Conservation (phyloP, 2,113 vertebrate species). For the Thinocorus orbignyianus region DNA sequence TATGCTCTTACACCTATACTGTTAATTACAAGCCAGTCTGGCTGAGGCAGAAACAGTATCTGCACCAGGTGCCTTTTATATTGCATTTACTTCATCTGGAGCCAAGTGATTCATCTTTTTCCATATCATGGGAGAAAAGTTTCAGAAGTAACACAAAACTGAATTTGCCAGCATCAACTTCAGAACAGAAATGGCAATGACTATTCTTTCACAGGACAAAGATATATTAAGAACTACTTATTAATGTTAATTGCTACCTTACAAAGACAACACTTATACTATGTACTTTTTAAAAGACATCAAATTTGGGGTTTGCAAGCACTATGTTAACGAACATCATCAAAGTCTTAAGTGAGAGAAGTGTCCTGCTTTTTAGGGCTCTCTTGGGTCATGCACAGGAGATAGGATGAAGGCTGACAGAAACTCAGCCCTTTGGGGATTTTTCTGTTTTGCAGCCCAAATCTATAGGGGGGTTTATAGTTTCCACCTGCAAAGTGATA, state of each 20-base stretch:
- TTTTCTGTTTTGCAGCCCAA: neutral
- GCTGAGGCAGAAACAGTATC: neutral
- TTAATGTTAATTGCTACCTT: neutral
- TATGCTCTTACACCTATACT: neutral
- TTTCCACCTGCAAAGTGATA: neutral
- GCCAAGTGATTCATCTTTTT: neutral
- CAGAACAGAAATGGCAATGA: neutral
- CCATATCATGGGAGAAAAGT: neutral
- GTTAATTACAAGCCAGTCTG: neutral
- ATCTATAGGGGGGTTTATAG: neutral
- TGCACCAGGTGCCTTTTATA: neutral
- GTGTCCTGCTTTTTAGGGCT: neutral
- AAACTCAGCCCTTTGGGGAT: neutral
- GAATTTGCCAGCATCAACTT: neutral
- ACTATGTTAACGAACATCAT: rapidly evolving
- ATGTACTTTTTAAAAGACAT: neutral
- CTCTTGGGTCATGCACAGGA: neutral
- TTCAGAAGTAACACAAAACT: neutral
- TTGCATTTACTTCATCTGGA: neutral
- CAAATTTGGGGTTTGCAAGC: neutral
- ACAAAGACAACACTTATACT: neutral
- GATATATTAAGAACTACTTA: neutral
- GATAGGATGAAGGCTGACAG: neutral
- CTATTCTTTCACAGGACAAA: neutral
- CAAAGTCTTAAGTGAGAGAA: neutral